Evolutionary conservation across 2,113 vertebrate species (phyloP).

Genomic region (Trichechus manatus): DNA sequence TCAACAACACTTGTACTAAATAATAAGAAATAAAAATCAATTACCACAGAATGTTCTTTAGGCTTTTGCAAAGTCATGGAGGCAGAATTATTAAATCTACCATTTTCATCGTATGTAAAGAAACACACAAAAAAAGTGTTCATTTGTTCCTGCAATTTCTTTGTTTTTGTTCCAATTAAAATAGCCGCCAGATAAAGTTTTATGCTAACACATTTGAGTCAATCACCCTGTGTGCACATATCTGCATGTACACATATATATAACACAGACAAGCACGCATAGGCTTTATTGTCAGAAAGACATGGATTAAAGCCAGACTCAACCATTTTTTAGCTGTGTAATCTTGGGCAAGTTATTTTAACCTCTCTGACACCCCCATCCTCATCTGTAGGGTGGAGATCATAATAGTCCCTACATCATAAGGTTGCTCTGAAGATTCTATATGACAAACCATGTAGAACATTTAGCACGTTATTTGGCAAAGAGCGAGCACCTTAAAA

Average conservation of each 20-base stretch:
- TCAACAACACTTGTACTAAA: background rate
- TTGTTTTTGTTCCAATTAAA: constrained; percentile 8
- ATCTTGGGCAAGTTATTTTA: background rate
- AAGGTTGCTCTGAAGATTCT: background rate
- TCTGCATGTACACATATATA: background rate
- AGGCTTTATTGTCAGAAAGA: background rate
- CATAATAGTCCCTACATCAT: background rate
- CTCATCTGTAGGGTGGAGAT: background rate
- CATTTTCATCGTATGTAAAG: background rate
- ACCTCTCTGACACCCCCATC: background rate
- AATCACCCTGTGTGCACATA: background rate
- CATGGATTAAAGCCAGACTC: background rate
- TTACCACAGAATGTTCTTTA: background rate
- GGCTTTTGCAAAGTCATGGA: constrained; percentile 48
- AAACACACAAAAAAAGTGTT: background rate
- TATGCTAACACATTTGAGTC: background rate
- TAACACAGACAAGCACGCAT: background rate
- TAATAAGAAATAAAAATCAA: constrained; percentile 18
- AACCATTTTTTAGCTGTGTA: background rate
- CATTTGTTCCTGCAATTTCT: constrained; percentile 3
- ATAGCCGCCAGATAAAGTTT: background rate
- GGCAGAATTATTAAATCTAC: constrained; percentile 18
- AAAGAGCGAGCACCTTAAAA: background rate
- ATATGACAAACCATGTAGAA: background rate
- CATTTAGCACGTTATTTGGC: background rate